Percentiles rank a stretch among this genome's conserved stretches.
These are phyloP conservation scores for Pyrrhura leucotis DNA, from an alignment of 2,797 vertebrate genomes.

Conservation along the genomic window DNA sequence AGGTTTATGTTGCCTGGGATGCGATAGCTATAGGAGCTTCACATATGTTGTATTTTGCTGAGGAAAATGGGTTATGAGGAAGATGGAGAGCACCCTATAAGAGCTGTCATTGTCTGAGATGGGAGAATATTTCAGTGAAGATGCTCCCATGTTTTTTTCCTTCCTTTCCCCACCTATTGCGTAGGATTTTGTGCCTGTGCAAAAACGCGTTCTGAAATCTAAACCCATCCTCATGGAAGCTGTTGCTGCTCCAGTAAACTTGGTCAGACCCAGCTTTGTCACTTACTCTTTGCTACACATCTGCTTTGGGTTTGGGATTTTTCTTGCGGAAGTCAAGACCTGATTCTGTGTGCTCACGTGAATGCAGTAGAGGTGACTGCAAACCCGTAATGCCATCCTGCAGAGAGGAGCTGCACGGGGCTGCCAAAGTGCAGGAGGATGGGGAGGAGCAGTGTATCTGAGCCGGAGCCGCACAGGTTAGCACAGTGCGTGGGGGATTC, in stretches of 20 bases:
- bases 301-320: not conserved
- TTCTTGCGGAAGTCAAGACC: not conserved
- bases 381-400: fast-evolving
- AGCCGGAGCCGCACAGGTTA: not conserved
- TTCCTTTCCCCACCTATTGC: not conserved
- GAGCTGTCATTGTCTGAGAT: not conserved
- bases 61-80: not conserved
- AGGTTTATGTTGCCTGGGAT: not conserved
- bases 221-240: not conserved
- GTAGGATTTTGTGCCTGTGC: not conserved
- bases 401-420: fast-evolving
- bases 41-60: not conserved
- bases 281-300: fast-evolving
- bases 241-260: not conserved
- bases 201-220: not conserved
- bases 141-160: not conserved
- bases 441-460: fast-evolving
- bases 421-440: fast-evolving
- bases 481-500: fast-evolving
- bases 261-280: not conserved
- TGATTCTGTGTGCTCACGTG: fast-evolving
- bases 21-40: not conserved
- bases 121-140: not conserved
- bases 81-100: not conserved
- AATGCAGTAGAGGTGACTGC: fast-evolving